phyloP scores from a whole-genome alignment of 2,797 vertebrate genomes.

The Percopsis omiscomaycus region DNA sequence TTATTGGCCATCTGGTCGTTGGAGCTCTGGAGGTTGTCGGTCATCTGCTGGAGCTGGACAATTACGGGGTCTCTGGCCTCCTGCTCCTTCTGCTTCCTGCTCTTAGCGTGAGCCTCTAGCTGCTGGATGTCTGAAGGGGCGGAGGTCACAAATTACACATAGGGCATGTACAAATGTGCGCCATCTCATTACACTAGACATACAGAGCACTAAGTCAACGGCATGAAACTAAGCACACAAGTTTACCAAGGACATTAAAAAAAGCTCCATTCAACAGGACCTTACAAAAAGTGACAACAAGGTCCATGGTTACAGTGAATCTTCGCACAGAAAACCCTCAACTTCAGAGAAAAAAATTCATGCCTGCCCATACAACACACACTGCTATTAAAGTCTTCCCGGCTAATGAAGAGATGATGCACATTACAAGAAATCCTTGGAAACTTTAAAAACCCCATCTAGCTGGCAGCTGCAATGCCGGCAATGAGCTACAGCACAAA shows the following conservation, averaged over 20 bases:
- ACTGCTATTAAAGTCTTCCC: background rate
- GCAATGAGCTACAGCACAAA: conserved; percentile 8
- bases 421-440: no score
- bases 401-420: background rate
- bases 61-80: conserved; percentile 86
- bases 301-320: no score
- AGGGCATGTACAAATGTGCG: no score
- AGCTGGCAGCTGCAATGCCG: conserved; percentile 3
- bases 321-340: no score
- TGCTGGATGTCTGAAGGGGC: conserved; percentile 86
- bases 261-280: no score
- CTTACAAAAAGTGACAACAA: no score
- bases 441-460: background rate
- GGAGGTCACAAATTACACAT: conserved; percentile 2
- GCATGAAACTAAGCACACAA: background rate
- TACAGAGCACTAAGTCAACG: no score
- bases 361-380: background rate
- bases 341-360: no score
- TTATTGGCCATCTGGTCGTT: conserved; percentile 87
- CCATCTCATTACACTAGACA: no score
- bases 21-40: conserved; percentile 84
- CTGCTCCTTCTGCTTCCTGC: conserved; percentile 86
- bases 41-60: conserved; percentile 87
- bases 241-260: no score
- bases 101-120: conserved; percentile 90